phyloP scores from a whole-genome alignment of 1,140 invertebrate species.

The Cotesia vestalis region DNA sequence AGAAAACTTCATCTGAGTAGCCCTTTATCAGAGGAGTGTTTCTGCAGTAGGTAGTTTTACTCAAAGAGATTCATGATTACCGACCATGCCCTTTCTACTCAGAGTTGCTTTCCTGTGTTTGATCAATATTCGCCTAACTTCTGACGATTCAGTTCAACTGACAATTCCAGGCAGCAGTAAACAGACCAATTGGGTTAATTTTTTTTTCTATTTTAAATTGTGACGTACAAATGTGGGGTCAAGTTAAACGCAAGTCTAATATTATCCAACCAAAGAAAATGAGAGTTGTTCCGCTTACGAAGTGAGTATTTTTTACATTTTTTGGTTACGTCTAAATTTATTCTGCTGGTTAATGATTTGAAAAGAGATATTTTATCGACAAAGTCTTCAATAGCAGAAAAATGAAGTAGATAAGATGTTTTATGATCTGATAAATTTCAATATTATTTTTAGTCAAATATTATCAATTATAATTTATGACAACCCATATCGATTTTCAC shows the following conservation, averaged over 20 bases:
- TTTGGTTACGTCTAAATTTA: neutral
- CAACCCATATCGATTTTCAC: no score
- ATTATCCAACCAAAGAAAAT: slow-evolving; percentile 13
- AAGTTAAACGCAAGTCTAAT: slow-evolving; percentile 4
- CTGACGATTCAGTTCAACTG: neutral
- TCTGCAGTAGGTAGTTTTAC: neutral
- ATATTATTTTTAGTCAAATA: no score
- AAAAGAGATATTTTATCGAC: no score
- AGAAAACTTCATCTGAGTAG: neutral
- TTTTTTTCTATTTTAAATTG: slow-evolving; percentile 9
- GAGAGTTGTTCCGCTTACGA: slow-evolving; percentile 18
- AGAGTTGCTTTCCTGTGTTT: slow-evolving; percentile 30
- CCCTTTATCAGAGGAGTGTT: neutral
- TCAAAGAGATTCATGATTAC: neutral
- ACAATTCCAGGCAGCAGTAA: neutral
- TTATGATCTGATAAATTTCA: no score
- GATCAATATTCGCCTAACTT: slow-evolving; percentile 36
- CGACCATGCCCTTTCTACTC: neutral
- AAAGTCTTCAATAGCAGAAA: no score
- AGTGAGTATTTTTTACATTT: slow-evolving; percentile 20
- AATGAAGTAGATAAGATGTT: no score
- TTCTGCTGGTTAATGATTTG: no score
- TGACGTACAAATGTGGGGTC: neutral
- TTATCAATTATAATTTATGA: no score
- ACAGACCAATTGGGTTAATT: neutral